phyloP scores from a whole-genome alignment of 2,113 vertebrate genomes.

The Chinchilla lanigera region DNA sequence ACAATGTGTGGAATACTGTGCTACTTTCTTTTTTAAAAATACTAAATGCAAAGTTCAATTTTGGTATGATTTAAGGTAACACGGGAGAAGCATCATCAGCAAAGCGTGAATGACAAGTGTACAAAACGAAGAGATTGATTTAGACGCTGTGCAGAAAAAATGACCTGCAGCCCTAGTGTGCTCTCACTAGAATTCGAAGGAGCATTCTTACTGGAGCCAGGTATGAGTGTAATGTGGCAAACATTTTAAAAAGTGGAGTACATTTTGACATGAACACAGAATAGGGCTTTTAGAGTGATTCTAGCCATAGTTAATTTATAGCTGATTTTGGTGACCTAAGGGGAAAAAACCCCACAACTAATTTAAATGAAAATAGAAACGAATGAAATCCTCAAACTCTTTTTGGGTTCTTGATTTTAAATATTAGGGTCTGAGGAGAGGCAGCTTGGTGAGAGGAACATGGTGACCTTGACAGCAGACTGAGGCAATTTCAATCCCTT shows the following conservation, averaged over 20 bases:
- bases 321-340: background rate
- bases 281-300: background rate
- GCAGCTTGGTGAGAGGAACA: background rate
- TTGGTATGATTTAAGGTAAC: background rate
- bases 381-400: background rate
- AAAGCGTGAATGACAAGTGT: background rate
- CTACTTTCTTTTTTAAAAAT: slow-evolving; percentile 52
- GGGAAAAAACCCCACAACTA: background rate
- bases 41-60: slow-evolving; percentile 31
- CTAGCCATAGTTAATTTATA: slow-evolving; percentile 7
- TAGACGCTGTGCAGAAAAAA: slow-evolving; percentile 14
- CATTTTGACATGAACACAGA: background rate
- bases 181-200: background rate
- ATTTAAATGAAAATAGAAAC: slow-evolving; percentile 19
- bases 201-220: background rate
- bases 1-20: slow-evolving; percentile 34
- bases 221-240: background rate
- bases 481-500: background rate
- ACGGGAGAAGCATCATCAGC: background rate
- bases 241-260: background rate
- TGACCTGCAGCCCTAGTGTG: background rate
- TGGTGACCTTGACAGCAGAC: background rate
- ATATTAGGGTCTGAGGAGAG: background rate
- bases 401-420: slow-evolving; percentile 15
- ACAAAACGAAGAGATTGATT: background rate